Percentiles rank a stretch among this genome's conserved stretches.
Conservation (phyloP, 2,797 vertebrate genomes). For the Arremon aurantiirostris region DNA sequence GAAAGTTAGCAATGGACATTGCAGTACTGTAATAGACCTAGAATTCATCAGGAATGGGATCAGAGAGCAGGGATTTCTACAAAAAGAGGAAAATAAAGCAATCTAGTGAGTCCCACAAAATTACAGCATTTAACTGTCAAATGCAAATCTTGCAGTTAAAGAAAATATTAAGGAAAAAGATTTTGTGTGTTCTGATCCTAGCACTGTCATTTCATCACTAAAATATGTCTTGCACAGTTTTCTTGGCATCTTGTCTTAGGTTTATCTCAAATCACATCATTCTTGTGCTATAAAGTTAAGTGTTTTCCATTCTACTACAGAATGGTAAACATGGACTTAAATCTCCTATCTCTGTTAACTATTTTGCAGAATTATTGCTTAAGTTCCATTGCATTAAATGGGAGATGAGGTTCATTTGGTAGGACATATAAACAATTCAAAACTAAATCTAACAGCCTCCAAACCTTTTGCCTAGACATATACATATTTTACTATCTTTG, state of each 20-base stretch:
- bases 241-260: background rate
- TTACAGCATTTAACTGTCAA: background rate
- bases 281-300: background rate
- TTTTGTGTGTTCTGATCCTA: background rate
- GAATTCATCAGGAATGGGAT: background rate
- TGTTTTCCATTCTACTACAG: background rate
- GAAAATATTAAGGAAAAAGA: background rate
- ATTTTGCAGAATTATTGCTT: background rate
- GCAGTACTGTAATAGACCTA: background rate
- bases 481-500: background rate
- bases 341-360: background rate
- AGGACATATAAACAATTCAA: background rate
- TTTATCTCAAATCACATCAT: background rate
- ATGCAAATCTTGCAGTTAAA: background rate
- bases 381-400: background rate
- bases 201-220: background rate
- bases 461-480: background rate
- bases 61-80: background rate
- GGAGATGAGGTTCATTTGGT: background rate
- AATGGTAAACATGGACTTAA: background rate
- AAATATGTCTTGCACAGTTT: background rate
- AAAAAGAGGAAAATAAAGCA: background rate
- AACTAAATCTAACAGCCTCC: background rate
- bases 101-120: background rate
- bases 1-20: background rate